Evolutionary conservation across 1,140 invertebrate species (phyloP).

Genomic region (Trichomalopsis sarcophagae): DNA sequence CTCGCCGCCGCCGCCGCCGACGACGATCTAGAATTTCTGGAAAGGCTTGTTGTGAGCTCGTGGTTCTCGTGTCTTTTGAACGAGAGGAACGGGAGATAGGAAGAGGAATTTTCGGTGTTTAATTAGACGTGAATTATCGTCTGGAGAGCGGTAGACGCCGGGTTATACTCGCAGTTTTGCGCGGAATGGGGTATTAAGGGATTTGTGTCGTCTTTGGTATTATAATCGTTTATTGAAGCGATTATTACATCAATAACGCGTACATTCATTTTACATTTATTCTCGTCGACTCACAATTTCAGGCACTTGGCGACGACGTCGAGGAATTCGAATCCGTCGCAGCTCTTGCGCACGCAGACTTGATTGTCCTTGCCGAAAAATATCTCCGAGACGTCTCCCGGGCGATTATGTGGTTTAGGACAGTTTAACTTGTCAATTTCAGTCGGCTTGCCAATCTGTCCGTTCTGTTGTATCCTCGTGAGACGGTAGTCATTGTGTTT

Average conservation of each 20-base stretch:
- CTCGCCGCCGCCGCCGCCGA: background rate
- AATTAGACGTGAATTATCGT: background rate
- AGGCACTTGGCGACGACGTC: background rate
- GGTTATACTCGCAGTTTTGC: too few relatives aligned
- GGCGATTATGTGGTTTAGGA: background rate
- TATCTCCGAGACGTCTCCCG: background rate
- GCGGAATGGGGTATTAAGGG: too few relatives aligned
- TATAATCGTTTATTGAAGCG: too few relatives aligned
- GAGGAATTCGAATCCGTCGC: background rate
- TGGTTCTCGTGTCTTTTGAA: conserved; percentile 1
- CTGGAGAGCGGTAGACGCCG: too few relatives aligned
- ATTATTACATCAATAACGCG: too few relatives aligned
- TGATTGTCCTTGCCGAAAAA: background rate
- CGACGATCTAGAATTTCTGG: conserved; percentile 12
- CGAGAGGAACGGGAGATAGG: background rate
- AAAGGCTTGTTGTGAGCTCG: background rate
- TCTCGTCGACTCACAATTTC: too few relatives aligned
- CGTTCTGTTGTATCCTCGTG: background rate
- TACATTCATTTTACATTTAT: too few relatives aligned
- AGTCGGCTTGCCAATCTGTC: background rate
- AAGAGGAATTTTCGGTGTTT: background rate
- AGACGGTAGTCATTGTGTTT: background rate
- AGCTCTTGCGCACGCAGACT: background rate
- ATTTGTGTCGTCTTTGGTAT: too few relatives aligned
- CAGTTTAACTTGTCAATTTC: background rate